Conservation (phyloP, 2,113 vertebrate species). For the Setophaga kirtlandii region DNA sequence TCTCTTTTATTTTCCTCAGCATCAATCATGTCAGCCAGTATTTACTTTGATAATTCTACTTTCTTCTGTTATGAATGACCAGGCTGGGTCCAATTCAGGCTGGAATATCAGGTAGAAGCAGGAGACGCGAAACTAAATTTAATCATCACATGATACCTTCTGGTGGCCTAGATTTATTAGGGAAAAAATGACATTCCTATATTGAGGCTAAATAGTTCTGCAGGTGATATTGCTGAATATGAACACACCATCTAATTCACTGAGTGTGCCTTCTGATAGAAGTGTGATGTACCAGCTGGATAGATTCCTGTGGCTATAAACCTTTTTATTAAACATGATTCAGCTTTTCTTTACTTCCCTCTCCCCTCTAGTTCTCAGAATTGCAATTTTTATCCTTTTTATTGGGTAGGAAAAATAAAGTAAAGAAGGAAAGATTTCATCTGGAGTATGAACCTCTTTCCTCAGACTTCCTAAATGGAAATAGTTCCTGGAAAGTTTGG, state of each 20-base stretch:
- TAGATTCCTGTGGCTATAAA: background rate
- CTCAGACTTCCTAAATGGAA: background rate
- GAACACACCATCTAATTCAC: background rate
- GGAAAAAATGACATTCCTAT: background rate
- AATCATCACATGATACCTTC: background rate
- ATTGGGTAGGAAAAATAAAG: background rate
- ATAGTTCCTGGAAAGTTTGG: slow-evolving; percentile 18
- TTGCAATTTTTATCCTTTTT: background rate
- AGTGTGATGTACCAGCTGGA: slow-evolving; percentile 11
- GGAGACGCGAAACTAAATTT: background rate
- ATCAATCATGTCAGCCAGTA: background rate
- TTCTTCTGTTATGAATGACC: background rate
- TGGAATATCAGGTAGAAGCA: background rate
- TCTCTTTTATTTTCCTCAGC: background rate
- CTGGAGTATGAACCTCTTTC: background rate
- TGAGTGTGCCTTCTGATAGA: background rate
- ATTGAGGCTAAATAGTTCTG: background rate
- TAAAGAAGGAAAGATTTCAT: background rate
- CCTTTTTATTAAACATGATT: slow-evolving; percentile 21
- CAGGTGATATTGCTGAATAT: background rate
- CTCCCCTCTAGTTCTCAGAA: background rate
- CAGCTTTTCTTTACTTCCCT: background rate
- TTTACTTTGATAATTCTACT: background rate
- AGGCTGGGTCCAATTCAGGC: background rate
- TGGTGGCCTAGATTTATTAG: background rate